Conservation (phyloP, 1,140 invertebrate genomes). For the Leptinotarsa defecta region DNA sequence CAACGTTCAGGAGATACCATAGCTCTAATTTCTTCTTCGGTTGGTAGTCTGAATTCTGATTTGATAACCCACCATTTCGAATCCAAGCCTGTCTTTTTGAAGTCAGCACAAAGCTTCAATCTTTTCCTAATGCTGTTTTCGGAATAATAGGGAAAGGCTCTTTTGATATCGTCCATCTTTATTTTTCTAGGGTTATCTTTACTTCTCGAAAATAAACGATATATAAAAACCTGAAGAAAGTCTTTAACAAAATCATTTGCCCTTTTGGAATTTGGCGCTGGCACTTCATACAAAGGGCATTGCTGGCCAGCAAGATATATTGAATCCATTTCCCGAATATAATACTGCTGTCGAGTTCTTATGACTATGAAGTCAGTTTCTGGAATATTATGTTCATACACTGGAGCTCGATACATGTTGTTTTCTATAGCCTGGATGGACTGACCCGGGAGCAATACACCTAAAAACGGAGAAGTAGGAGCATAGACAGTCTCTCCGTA, state of each 20-base stretch:
- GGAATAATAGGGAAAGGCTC: slow-evolving; percentile 94
- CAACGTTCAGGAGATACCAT: slow-evolving; percentile 99
- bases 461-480: slow-evolving; percentile 96
- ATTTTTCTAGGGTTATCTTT: slow-evolving; percentile 87
- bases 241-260: slow-evolving; percentile 98
- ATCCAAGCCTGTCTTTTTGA: slow-evolving; percentile 91
- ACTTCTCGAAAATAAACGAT: slow-evolving; percentile 97
- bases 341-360: slow-evolving; percentile 85
- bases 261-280: slow-evolving; percentile 97
- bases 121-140: slow-evolving; percentile 97
- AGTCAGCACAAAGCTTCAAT: slow-evolving; percentile 96
- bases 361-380: slow-evolving; percentile 94
- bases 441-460: slow-evolving; percentile 89
- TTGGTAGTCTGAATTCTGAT: slow-evolving; percentile 93
- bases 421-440: slow-evolving; percentile 95
- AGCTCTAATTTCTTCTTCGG: slow-evolving; percentile 96
- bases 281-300: slow-evolving; percentile 97
- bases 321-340: slow-evolving; percentile 86
- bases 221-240: slow-evolving; percentile 91
- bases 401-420: slow-evolving; percentile 93
- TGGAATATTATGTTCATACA: slow-evolving; percentile 86
- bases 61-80: slow-evolving; percentile 98
- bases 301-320: slow-evolving; percentile 94
- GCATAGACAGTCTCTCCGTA: slow-evolving; percentile 96
- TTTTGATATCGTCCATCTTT: slow-evolving; percentile 99